phyloP scores from a whole-genome alignment of 2,113 vertebrate species.

The Prionailurus bengalensis region DNA sequence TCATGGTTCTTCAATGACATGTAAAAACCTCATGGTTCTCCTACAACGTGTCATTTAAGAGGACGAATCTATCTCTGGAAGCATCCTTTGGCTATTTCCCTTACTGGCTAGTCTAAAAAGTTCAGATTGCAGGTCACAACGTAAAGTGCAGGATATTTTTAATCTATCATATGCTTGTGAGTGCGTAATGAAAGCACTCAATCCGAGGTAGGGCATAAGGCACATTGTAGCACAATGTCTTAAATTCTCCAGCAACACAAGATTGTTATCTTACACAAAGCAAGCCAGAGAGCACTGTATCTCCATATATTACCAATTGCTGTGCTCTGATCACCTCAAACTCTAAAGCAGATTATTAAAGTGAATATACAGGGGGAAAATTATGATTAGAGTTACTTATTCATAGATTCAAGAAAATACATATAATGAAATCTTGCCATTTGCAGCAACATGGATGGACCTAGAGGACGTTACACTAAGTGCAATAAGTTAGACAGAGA shows the following conservation, averaged over 20 bases:
- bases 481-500: not conserved
- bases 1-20: not conserved
- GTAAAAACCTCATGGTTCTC: not conserved
- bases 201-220: not conserved
- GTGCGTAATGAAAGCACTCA: slow-evolving; percentile 27
- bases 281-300: not conserved
- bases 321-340: not conserved
- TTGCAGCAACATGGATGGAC: not conserved
- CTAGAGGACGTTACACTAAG: not conserved
- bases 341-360: slow-evolving; percentile 1
- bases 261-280: not conserved
- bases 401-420: not conserved
- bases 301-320: not conserved
- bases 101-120: not conserved
- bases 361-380: not conserved
- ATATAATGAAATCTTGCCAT: not conserved
- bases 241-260: not conserved
- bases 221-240: not conserved
- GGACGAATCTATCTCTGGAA: slow-evolving; percentile 23
- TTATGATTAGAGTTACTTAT: not conserved
- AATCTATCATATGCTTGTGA: not conserved
- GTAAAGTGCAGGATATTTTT: slow-evolving; percentile 42
- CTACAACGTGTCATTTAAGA: not conserved
- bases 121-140: slow-evolving; percentile 42
- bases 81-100: slow-evolving; percentile 15